phyloP scores from a whole-genome alignment of 53 echinoderm and acorn worm species.

The Holothuria scabra region DNA sequence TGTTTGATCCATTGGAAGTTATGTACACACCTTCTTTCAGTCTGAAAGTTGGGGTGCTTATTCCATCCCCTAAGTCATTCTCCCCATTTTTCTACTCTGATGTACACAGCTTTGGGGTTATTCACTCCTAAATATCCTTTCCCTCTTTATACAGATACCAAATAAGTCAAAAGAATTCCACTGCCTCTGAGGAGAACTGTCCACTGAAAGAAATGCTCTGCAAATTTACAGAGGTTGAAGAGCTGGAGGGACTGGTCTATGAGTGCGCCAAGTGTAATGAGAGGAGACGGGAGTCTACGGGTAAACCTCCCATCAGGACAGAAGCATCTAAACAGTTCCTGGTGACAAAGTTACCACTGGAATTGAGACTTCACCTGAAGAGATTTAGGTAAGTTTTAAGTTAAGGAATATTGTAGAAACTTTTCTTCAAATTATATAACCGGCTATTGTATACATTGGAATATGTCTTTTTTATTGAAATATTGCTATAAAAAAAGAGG shows the following conservation, averaged over 20 bases:
- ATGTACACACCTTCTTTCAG: no score
- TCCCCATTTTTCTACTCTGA: no score
- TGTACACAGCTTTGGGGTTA: no score
- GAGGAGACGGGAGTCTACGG: conserved; percentile 60
- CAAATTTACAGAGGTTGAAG: conserved; percentile 89
- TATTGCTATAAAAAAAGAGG: no score
- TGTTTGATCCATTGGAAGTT: no score
- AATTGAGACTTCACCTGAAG: conserved; percentile 86
- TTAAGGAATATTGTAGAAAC: background rate
- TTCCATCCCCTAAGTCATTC: no score
- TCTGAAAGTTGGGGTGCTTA: no score
- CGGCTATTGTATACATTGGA: no score
- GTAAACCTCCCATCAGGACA: conserved; percentile 67
- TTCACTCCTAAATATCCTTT: no score
- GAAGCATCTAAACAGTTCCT: conserved; percentile 87
- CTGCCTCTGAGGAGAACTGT: conserved; percentile 56
- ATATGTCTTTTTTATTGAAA: no score
- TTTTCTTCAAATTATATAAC: no score
- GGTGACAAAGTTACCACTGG: conserved; percentile 86
- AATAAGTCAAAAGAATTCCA: conserved; percentile 34
- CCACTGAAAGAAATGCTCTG: conserved; percentile 89
- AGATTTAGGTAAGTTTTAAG: conserved; percentile 70
- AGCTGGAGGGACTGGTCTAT: conserved; percentile 87
- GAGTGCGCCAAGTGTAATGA: conserved; percentile 77
- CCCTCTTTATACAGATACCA: conserved; percentile 22